Base-by-base conservation (phyloP, 2,113 vertebrate genomes). In the Gracilinanus agilis region DNA sequence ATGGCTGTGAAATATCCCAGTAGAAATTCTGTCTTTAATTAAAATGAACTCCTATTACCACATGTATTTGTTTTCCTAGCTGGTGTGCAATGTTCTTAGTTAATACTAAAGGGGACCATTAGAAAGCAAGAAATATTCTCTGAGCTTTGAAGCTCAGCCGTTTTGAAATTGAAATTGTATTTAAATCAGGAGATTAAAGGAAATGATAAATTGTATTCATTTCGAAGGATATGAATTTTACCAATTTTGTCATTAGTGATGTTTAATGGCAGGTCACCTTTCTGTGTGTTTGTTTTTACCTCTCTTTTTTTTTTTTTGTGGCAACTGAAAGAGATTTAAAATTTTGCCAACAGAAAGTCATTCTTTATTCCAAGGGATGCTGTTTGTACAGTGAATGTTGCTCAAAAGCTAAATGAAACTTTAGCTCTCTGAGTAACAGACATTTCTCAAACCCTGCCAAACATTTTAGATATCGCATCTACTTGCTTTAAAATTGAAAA, bases 311-410 rank as follows among this genome's bases (percentile, higher is more conserved):
- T 90, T 94, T 96, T 94, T 94, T 92, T 96, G 67, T 44, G 89
- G n/a, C 92, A 97, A 96, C 95, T 96, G 94, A 96, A 95, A 97
- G 95, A 91, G 75, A 94, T 75, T 75, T 75, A n/a, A 75, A 75
- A 83, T 97, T 95, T 97, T 97, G 94, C 91, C 54, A 95, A 91
- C 91, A 89, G 90, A 95, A 93, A 96, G 94, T 95, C 88, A 90
- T 91, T 95, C 96, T 88, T 94, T 93, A 55, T 94, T 44, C 88
- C 94, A 53, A 53, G 0, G 0, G 56, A 92, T 55, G 75, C 92
- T 96, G 91, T 94, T 95, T 95, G 88, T 94, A 75, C 75, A 16
- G 0, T 24, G 92, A 93, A 92, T 89, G 91, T 53, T 91, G 49
- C 94, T 93, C 88, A 55, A 11, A 12, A 44, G 58, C 88, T 24